These are phyloP conservation scores for Otolemur crassicaudatus DNA, from an alignment of 2,797 vertebrate species.

Conservation along the genomic window DNA sequence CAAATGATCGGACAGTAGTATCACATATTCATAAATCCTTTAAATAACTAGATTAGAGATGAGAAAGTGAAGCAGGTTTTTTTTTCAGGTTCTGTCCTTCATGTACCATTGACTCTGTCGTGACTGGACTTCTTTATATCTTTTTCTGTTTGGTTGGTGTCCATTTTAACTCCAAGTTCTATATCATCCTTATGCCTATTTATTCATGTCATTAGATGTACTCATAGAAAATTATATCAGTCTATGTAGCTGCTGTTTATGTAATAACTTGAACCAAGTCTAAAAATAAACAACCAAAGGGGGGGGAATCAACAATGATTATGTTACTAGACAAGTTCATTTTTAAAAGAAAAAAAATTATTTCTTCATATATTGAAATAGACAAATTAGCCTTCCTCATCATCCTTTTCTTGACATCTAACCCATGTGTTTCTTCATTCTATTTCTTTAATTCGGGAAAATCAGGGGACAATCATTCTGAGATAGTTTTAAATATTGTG, in stretches of 20 bases:
- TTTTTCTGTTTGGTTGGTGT: neutral
- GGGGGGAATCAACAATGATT: neutral
- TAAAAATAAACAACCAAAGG: neutral
- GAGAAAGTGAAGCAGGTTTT: neutral
- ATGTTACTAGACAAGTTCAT: neutral
- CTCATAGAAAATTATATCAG: neutral
- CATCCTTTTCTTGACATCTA: neutral
- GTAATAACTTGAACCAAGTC: neutral
- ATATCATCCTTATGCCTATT: neutral
- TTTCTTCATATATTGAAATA: neutral
- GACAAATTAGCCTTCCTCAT: neutral
- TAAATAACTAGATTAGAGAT: neutral
- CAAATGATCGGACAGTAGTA: neutral
- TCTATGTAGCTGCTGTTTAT: neutral
- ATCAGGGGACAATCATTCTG: neutral
- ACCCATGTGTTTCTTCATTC: neutral
- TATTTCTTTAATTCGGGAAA: constrained; percentile 22
- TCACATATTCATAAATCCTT: neutral
- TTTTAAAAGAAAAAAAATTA: neutral
- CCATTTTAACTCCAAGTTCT: neutral
- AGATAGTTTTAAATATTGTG: neutral
- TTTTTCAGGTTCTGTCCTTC: neutral
- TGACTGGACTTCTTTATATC: neutral
- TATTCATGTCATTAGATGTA: neutral
- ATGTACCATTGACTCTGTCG: neutral